Evolutionary conservation across 2,113 vertebrate species (phyloP).

Genomic region (Tetrax tetrax): DNA sequence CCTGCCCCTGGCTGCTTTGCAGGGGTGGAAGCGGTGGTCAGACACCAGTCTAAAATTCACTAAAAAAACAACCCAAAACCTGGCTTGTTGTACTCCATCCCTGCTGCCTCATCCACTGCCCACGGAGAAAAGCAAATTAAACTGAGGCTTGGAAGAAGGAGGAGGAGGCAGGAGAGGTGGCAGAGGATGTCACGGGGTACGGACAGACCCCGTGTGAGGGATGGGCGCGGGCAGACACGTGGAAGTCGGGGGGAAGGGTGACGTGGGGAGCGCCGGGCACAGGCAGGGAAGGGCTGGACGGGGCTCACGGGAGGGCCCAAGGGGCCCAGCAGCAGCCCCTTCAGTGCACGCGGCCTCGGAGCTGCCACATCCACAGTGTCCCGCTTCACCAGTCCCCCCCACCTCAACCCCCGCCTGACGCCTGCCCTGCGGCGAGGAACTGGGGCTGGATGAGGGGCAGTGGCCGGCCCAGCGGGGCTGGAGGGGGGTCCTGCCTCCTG

Average conservation of each 20-base stretch:
- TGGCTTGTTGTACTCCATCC: not conserved
- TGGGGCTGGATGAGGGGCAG: not conserved
- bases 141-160: not conserved
- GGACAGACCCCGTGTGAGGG: not conserved
- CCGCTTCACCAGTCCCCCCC: too few species aligned
- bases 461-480: not conserved
- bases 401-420: rapidly evolving
- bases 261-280: not conserved
- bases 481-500: not conserved
- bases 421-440: rapidly evolving
- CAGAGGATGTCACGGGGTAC: not conserved
- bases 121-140: not conserved
- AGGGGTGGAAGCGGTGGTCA: not conserved
- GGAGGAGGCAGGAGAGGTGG: not conserved
- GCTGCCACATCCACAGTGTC: rapidly evolving
- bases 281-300: not conserved
- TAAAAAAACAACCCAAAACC: not conserved
- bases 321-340: not conserved
- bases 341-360: rapidly evolving
- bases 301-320: not conserved
- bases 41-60: not conserved
- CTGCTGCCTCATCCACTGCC: not conserved
- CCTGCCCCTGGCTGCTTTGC: not conserved
- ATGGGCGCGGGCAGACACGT: rapidly evolving
- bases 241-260: not conserved